phyloP scores from a whole-genome alignment of 2,888 invertebrate species.

The Campoplex capitator region DNA sequence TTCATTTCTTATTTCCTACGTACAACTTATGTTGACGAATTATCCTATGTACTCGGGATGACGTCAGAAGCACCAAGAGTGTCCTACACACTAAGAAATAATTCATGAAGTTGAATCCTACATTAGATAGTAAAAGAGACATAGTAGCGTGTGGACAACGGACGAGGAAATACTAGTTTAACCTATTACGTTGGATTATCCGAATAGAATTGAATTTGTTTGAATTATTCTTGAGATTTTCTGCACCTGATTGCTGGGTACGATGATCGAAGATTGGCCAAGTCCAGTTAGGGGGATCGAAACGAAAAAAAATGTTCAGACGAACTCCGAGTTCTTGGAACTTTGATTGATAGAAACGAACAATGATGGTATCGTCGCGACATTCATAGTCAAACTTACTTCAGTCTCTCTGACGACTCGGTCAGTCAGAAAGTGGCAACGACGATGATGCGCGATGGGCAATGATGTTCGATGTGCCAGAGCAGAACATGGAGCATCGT shows the following conservation, averaged over 20 bases:
- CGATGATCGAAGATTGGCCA: too few species aligned
- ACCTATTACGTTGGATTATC: background rate
- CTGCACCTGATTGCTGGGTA: background rate
- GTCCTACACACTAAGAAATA: conserved; percentile 30
- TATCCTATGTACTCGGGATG: conserved; percentile 39
- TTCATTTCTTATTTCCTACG: conserved; percentile 22
- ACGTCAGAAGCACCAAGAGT: conserved; percentile 26
- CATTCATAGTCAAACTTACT: background rate
- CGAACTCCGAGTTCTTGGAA: background rate
- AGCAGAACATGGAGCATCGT: background rate
- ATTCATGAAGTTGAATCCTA: conserved; percentile 23
- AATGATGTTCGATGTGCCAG: background rate
- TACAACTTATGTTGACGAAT: conserved; percentile 29
- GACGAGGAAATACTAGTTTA: background rate
- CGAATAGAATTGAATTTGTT: background rate
- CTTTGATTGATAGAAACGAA: background rate
- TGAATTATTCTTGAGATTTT: background rate
- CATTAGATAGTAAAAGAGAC: conserved; percentile 24
- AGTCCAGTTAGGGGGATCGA: too few species aligned
- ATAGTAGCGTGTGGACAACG: background rate
- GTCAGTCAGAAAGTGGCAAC: background rate
- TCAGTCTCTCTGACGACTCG: background rate
- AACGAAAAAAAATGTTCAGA: background rate
- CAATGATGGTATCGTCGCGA: background rate
- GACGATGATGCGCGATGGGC: background rate